Evolutionary conservation across 2,888 invertebrate species (phyloP), one percentile per base, ranked within the genome.

Genomic region (Mesorhabditis belari): DNA sequence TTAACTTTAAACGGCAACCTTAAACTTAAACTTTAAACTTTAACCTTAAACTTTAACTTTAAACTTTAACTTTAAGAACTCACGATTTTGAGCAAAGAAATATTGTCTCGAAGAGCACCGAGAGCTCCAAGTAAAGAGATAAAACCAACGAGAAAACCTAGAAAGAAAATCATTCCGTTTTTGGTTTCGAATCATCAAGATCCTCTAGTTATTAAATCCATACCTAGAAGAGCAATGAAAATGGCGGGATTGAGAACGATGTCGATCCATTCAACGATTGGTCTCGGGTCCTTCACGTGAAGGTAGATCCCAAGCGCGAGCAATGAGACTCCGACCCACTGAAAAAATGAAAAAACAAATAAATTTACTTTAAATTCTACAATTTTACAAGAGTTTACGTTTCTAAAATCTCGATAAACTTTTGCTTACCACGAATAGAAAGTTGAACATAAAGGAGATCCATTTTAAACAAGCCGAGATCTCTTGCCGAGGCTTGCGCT

Each of bases 391-490:
- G n/a, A n/a, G n/a, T n/a, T n/a, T n/a, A n/a, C n/a, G n/a, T n/a
- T n/a, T n/a, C n/a, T n/a, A n/a, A n/a, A n/a, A n/a, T n/a, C n/a
- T n/a, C n/a, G n/a, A n/a, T n/a, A n/a, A n/a, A n/a, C n/a, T n/a
- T n/a, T n/a, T n/a, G n/a, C n/a, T 75, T 61, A 79, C 78, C 62
- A 79, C 77, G 63, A 77, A 71, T 58, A 76, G 60, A 64, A 77
- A 78, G 64, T 80, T 81, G 68, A 76, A 62, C 29, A 69, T 23
- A 67, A 81, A 81, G 63, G 80, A 73, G 55, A 75, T 62, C 77
- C 80, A 81, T 71, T 81, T 81, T 57, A 81, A 73, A 28, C 71
- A 73, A 5, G 75, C 67, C 54, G 79, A 79, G 60, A 81, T 81
- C 63, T 81, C 81, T 66, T 81, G 81, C 12, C 80, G 73, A 17